Percentiles rank a stretch among this genome's conserved stretches.
Conservation (phyloP, 2,113 vertebrate species). For the Gymnogyps californianus region DNA sequence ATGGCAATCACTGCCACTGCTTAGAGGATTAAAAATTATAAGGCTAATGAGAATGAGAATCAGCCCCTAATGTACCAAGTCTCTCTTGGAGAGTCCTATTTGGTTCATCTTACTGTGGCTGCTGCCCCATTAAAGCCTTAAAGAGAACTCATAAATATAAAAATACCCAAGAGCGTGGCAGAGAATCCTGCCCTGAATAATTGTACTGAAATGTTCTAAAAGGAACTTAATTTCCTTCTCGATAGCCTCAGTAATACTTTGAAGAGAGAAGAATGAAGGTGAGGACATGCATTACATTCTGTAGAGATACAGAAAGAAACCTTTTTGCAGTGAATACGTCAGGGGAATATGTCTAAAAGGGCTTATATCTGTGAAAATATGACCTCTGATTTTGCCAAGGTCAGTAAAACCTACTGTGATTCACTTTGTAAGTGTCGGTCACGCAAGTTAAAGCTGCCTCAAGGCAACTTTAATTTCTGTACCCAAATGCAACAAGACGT, state of each 20-base stretch:
- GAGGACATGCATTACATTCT: constrained; percentile 47
- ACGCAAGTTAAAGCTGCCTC: constrained; percentile 45
- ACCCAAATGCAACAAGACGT: constrained; percentile 40
- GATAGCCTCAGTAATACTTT: constrained; percentile 9
- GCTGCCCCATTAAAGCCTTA: constrained; percentile 29
- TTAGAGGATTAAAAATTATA: constrained; percentile 5
- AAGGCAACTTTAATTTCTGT: constrained; percentile 45
- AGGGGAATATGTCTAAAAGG: constrained; percentile 44
- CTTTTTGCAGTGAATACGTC: constrained; percentile 40
- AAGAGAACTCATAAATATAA: constrained; percentile 62
- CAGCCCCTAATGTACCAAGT: neutral
- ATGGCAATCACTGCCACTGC: neutral
- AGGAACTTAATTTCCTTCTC: constrained; percentile 45
- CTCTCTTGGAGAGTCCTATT: neutral
- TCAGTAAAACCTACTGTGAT: constrained; percentile 52
- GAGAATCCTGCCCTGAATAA: constrained; percentile 50
- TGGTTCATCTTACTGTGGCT: neutral
- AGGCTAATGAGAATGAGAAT: constrained; percentile 16
- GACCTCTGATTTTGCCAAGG: constrained; percentile 64
- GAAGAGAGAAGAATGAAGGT: constrained; percentile 46
- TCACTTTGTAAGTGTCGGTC: constrained; percentile 9
- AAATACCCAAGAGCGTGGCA: constrained; percentile 31
- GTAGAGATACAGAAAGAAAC: constrained; percentile 44
- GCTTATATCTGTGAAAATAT: constrained; percentile 29
- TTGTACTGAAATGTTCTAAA: constrained; percentile 25